phyloP scores from a whole-genome alignment of 1,140 invertebrate genomes.

The Proales similis region DNA sequence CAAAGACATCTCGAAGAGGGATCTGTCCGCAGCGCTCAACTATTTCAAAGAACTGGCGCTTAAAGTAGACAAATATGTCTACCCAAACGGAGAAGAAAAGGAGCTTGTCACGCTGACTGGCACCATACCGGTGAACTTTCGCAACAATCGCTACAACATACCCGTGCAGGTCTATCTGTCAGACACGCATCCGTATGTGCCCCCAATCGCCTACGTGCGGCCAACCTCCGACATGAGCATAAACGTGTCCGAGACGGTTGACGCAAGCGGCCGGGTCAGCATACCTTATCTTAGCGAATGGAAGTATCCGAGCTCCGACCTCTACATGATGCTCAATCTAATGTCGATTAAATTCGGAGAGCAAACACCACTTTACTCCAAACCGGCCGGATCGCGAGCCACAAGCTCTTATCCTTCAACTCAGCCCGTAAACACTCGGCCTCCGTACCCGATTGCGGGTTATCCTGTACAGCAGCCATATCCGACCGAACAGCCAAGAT shows the following conservation, averaged over 20 bases:
- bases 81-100: constrained; percentile 69
- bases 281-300: constrained; percentile 93
- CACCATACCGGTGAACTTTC: constrained; percentile 79
- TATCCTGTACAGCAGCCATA: constrained; percentile 40
- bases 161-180: constrained; percentile 90
- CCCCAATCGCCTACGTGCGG: constrained; percentile 93
- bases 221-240: constrained; percentile 91
- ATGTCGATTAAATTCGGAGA: constrained; percentile 90
- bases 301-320: constrained; percentile 72
- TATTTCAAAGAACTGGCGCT: constrained; percentile 27
- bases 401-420: constrained; percentile 5
- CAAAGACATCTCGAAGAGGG: constrained; percentile 31
- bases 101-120: constrained; percentile 76
- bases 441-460: constrained; percentile 33
- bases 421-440: background rate
- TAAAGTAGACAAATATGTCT: constrained; percentile 5
- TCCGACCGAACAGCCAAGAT: constrained; percentile 41
- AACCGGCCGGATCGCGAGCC: constrained; percentile 39
- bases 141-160: constrained; percentile 82
- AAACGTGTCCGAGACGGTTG: constrained; percentile 84
- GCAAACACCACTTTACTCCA: constrained; percentile 77
- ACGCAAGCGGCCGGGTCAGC: constrained; percentile 89
- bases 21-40: constrained; percentile 1
- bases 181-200: constrained; percentile 91
- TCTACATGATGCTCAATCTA: constrained; percentile 75